Evolutionary conservation across 2,888 invertebrate genomes (phyloP).

Genomic region (Drosophila ustulata): DNA sequence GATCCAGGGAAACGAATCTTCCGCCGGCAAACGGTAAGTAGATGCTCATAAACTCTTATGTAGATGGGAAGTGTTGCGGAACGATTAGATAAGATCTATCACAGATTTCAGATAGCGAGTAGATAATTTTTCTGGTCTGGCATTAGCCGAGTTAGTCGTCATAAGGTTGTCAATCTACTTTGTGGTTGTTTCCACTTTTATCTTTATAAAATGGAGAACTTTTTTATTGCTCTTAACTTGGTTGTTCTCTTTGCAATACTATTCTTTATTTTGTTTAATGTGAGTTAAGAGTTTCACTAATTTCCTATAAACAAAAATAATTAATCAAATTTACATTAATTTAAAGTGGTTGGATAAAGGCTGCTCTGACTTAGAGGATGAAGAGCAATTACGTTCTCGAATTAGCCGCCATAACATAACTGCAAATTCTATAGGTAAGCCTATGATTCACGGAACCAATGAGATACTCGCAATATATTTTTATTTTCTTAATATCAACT

Average conservation of each 20-base stretch:
- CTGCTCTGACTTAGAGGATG: not conserved
- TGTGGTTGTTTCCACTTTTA: conserved; percentile 3
- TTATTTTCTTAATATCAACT: no score
- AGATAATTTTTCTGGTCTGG: not conserved
- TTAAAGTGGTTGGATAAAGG: not conserved
- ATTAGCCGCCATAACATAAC: not conserved
- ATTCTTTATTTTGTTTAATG: not conserved
- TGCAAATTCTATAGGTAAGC: conserved; percentile 4
- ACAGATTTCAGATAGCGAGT: not conserved
- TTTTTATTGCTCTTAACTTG: not conserved
- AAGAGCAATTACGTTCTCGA: not conserved
- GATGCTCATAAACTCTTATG: not conserved
- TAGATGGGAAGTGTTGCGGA: not conserved
- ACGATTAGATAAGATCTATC: conserved; percentile 8
- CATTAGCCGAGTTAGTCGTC: conserved; percentile 7
- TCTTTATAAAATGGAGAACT: not conserved
- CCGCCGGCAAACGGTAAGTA: conserved; percentile 10
- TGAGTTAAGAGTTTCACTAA: not conserved
- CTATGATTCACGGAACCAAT: not conserved
- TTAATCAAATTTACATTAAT: not conserved
- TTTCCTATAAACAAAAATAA: not conserved
- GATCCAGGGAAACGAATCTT: not conserved
- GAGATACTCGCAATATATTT: not conserved
- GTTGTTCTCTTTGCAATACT: not conserved
- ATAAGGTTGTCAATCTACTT: not conserved